Conservation (phyloP, 2,797 vertebrate genomes). For the Macrochelys suwanniensis region DNA sequence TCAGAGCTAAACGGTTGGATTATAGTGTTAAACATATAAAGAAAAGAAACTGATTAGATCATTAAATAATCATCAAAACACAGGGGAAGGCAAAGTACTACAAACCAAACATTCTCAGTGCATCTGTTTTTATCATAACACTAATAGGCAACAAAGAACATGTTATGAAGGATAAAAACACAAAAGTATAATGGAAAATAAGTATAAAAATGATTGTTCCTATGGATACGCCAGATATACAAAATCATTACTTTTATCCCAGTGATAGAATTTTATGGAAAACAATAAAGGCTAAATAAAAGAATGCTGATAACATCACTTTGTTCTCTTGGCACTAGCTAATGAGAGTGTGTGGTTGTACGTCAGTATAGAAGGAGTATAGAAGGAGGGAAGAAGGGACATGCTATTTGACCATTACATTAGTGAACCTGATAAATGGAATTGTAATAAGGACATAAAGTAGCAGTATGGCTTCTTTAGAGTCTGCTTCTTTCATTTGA, state of each 20-base stretch:
- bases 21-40: conserved; percentile 6
- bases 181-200: conserved; percentile 24
- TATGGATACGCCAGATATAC: conserved; percentile 39
- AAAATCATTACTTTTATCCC: conserved; percentile 60
- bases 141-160: background rate
- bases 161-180: background rate
- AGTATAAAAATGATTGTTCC: conserved; percentile 20
- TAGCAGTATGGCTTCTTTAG: conserved; percentile 55
- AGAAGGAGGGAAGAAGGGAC: background rate
- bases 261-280: conserved; percentile 47
- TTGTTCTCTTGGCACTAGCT: conserved; percentile 38
- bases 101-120: background rate
- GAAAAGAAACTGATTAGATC: background rate
- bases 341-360: background rate
- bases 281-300: conserved; percentile 68
- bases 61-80: background rate
- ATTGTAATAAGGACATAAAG: conserved; percentile 69
- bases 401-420: conserved; percentile 53
- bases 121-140: background rate
- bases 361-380: background rate
- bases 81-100: background rate
- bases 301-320: conserved; percentile 56
- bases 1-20: conserved; percentile 41
- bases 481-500: conserved; percentile 54
- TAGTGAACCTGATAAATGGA: conserved; percentile 71